Base-by-base conservation (phyloP, 2,797 vertebrate species). In the Anguilla megastoma region DNA sequence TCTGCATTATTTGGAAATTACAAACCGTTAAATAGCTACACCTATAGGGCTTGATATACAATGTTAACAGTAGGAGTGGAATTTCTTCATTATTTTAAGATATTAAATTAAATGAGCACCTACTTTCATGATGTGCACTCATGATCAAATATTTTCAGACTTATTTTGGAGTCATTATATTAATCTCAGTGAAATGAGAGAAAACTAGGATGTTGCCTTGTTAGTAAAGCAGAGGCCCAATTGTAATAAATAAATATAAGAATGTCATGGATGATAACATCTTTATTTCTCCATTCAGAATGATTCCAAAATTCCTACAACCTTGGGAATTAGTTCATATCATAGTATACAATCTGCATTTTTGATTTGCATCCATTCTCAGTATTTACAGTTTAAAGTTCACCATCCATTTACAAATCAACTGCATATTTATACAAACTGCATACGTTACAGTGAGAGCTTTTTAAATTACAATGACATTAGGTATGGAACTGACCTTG, bases 311-410 rank as follows among this genome's bases (percentile, higher is more conserved):
- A 80, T 45, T 48, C 87, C 89, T 45, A 89, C 63, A 86, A 86
- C 33, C 82, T 85, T 91, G 91, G 85, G 86, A 91, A 91, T 94
- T 93, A 94, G 91, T 94, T 60, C 60, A 87, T 90, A 85, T 90
- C 84, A 88, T 86, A 89, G 89, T 85, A 69, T 21, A 89, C 82
- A 71, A 74, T 69, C 89, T 83, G 87, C 90, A n/a, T 89, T 87
- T 76, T 21, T 63, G 36, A 41, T 79, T 79, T 82, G 41, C 79
- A 82, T 50, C 79, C 41, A 85, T 5, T 83, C 85, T 85, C 87
- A 89, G 33, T 91, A 94, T 94, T 90, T 94, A 93, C 93, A 94
- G 85, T 85, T 91, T 21, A 90, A 87, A 83, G 84, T 0, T 33
- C 82, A 83, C 66, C 21, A 9, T 58, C 69, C 86, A 88, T 87